phyloP scores from a whole-genome alignment of 2,888 invertebrate genomes.

The Pinctada fucata region DNA sequence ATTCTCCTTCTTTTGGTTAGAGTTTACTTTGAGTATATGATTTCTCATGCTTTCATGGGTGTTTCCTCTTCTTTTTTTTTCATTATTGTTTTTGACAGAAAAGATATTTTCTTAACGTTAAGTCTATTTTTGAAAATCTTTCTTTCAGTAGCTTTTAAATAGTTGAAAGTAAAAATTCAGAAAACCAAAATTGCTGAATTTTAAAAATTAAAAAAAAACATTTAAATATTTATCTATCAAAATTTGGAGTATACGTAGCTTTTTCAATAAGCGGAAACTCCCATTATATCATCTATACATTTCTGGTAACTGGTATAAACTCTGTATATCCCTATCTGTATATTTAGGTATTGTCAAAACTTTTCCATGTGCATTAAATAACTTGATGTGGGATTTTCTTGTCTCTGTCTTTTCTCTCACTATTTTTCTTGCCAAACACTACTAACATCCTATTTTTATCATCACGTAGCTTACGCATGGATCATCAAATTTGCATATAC shows the following conservation, averaged over 20 bases:
- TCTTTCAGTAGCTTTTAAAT: no score
- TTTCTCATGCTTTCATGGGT: background rate
- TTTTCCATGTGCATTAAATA: slow-evolving; percentile 14
- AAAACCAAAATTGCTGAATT: background rate
- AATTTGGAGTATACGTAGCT: no score
- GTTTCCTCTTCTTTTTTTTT: background rate
- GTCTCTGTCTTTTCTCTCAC: slow-evolving; percentile 20
- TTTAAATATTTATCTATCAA: background rate
- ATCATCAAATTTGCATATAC: background rate
- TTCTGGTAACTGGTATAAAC: background rate
- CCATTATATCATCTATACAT: background rate
- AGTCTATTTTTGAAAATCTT: no score
- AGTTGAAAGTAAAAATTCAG: no score
- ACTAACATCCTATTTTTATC: slow-evolving; percentile 1
- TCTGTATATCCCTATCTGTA: slow-evolving; percentile 13
- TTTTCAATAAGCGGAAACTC: background rate
- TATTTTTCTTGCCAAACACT: background rate
- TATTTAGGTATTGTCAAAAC: background rate
- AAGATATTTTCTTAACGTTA: no score
- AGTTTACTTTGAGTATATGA: background rate
- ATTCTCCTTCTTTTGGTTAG: background rate
- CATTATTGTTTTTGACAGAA: no score
- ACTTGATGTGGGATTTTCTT: slow-evolving; percentile 13
- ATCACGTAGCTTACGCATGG: background rate
- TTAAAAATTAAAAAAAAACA: background rate